Conservation (phyloP, 2,113 vertebrate genomes). For the Lampris incognitus region DNA sequence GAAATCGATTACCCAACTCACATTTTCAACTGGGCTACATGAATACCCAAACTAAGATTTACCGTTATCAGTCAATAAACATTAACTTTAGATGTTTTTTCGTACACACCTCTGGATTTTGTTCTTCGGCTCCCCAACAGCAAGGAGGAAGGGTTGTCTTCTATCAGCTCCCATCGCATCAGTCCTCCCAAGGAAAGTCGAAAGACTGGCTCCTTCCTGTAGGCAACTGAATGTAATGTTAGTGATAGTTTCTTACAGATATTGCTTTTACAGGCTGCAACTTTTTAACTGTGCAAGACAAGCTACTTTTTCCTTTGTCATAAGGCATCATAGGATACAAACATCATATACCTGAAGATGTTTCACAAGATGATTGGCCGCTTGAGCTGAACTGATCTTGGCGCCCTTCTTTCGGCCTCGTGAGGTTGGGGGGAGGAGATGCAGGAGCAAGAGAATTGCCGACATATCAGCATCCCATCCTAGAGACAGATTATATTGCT, state of each 20-base stretch:
- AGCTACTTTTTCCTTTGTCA: too few species aligned
- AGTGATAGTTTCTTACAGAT: too few species aligned
- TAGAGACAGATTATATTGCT: not conserved
- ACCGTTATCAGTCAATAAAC: too few species aligned
- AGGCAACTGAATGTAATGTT: too few species aligned
- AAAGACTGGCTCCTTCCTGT: too few species aligned
- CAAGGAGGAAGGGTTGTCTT: constrained; percentile 13
- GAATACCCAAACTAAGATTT: too few species aligned
- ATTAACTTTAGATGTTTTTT: too few species aligned
- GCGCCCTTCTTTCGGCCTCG: constrained; percentile 19
- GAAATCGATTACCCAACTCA: too few species aligned
- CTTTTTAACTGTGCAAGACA: too few species aligned
- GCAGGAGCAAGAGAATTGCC: constrained; percentile 26
- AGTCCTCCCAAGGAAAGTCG: not conserved
- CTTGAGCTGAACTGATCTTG: constrained; percentile 34
- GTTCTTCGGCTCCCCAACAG: constrained; percentile 1
- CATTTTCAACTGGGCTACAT: too few species aligned
- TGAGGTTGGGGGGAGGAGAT: constrained; percentile 36
- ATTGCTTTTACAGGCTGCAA: too few species aligned
- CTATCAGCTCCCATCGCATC: not conserved
- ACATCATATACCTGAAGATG: constrained; percentile 22
- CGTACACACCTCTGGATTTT: not conserved
- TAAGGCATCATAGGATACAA: too few species aligned
- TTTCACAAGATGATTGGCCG: constrained; percentile 19
- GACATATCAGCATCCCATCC: constrained; percentile 33